These are phyloP conservation scores for Lycophotia porphyrea DNA, from an alignment of 2,888 invertebrate genomes.

Conservation along the genomic window DNA sequence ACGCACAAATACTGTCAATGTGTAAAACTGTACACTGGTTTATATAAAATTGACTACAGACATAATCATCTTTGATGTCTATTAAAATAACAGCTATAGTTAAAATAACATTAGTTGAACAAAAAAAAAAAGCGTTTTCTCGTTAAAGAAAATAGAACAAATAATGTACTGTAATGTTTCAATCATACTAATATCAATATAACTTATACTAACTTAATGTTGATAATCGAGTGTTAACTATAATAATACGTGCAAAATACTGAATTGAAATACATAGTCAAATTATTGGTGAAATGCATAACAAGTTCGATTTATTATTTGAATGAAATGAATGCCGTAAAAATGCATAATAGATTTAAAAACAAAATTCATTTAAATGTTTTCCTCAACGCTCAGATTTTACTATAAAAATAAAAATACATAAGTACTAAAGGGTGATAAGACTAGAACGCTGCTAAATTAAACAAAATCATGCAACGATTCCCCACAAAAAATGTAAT, in stretches of 20 bases:
- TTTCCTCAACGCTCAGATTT: constrained; percentile 2
- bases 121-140: background rate
- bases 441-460: constrained; percentile 34
- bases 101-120: background rate
- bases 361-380: background rate
- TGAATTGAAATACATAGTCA: constrained; percentile 14
- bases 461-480: constrained; percentile 7
- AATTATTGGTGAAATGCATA: background rate
- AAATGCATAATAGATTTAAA: background rate
- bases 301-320: background rate
- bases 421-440: constrained; percentile 20
- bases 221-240: background rate
- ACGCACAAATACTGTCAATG: constrained; percentile 46
- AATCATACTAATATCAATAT: constrained; percentile 6
- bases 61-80: background rate
- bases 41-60: constrained; percentile 14
- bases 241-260: constrained; percentile 26
- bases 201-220: background rate
- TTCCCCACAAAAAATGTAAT: background rate
- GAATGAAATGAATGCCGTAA: background rate
- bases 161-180: background rate
- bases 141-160: background rate
- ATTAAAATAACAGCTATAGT: background rate
- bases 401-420: background rate
- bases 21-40: constrained; percentile 22